Conservation (phyloP, 2,888 invertebrate species). For the Piscicola geometra region DNA sequence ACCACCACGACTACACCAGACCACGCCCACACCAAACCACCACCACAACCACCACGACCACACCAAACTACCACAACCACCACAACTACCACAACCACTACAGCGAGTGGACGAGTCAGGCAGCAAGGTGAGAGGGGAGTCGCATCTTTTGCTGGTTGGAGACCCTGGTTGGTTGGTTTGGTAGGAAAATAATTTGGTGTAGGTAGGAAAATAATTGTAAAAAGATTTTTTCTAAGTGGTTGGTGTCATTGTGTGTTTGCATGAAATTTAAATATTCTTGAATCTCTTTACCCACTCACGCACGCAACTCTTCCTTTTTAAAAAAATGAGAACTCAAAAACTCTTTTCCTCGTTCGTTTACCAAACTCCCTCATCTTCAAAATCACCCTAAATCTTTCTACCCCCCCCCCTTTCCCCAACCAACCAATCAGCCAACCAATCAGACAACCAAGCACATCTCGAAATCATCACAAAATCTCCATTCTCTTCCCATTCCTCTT, state of each 20-base stretch:
- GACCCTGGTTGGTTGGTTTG: slow-evolving; percentile 61
- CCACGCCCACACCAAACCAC: too few species aligned
- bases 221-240: not conserved
- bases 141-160: slow-evolving; percentile 78
- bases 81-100: slow-evolving; percentile 29
- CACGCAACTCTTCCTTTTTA: too few species aligned
- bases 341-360: too few species aligned
- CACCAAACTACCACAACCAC: not conserved
- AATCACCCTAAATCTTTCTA: too few species aligned
- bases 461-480: too few species aligned
- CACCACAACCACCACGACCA: not conserved
- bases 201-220: not conserved
- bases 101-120: slow-evolving; percentile 57
- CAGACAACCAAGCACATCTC: too few species aligned
- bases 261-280: not conserved
- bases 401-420: too few species aligned
- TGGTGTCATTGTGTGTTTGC: not conserved
- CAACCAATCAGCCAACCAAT: too few species aligned
- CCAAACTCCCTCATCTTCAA: too few species aligned
- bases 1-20: not conserved
- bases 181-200: too few species aligned
- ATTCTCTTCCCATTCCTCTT: not conserved
- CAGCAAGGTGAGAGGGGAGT: slow-evolving; percentile 69
- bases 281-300: too few species aligned
- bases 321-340: too few species aligned